These are phyloP conservation scores for Nephrotoma appendiculata DNA, from an alignment of 2,888 invertebrate species.

Conservation along the genomic window DNA sequence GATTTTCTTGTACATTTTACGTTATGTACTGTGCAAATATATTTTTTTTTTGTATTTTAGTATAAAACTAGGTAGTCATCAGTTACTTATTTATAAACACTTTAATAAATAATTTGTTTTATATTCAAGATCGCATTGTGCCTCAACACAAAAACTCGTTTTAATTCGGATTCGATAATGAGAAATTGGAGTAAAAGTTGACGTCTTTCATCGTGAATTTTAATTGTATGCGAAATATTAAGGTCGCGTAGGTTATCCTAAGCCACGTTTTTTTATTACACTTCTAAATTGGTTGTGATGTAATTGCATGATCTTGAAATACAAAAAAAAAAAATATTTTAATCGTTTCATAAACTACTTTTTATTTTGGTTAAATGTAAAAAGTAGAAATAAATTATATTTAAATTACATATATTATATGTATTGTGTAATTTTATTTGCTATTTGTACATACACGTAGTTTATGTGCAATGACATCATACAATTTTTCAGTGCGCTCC, in stretches of 20 bases:
- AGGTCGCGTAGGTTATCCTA: not conserved
- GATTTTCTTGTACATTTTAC: not conserved
- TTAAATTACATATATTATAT: not conserved
- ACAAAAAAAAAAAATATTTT: not conserved
- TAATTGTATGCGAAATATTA: not conserved
- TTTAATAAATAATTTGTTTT: not conserved
- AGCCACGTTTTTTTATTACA: not conserved
- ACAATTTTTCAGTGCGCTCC: not conserved
- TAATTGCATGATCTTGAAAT: not conserved
- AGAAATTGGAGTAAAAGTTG: not conserved
- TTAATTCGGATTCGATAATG: not conserved
- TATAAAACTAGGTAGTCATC: not conserved
- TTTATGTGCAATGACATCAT: not conserved
- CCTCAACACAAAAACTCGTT: not conserved
- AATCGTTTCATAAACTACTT: not conserved
- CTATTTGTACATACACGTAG: not conserved
- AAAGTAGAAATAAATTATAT: not conserved
- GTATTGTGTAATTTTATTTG: not conserved
- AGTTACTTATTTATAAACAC: not conserved
- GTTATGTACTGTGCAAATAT: not conserved
- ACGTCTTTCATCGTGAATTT: not conserved
- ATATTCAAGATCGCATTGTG: not conserved
- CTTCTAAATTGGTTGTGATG: not conserved
- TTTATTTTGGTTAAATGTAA: not conserved
- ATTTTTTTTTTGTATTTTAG: not conserved